Conservation (phyloP, 2,113 vertebrate species). For the Gopherus evgoodei region DNA sequence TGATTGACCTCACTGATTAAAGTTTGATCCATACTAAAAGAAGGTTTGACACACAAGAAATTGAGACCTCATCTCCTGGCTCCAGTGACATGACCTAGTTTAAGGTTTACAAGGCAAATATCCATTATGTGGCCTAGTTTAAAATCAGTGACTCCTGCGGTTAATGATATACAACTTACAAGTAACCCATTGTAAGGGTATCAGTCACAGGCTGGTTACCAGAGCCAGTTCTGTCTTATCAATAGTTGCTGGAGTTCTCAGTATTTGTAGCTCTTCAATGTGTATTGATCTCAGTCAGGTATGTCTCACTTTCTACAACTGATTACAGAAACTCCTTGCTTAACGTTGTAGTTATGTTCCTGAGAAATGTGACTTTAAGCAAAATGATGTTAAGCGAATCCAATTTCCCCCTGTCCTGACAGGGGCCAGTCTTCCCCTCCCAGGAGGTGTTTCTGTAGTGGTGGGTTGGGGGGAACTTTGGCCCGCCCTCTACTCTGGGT, state of each 20-base stretch:
- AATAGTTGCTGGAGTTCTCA: background rate
- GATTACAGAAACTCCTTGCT: background rate
- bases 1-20: background rate
- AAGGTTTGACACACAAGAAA: background rate
- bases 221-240: background rate
- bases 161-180: background rate
- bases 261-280: background rate
- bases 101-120: background rate
- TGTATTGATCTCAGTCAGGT: background rate
- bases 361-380: too few species aligned
- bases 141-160: background rate
- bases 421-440: too few species aligned
- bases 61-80: background rate
- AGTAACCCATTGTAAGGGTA: background rate
- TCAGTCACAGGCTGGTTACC: background rate
- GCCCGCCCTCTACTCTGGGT: too few species aligned
- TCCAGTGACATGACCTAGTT: background rate
- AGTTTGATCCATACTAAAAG: background rate
- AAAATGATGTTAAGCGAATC: too few species aligned
- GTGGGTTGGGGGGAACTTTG: too few species aligned
- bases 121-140: background rate
- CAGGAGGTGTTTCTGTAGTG: too few species aligned
- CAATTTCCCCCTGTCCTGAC: too few species aligned
- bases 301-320: accelerated
- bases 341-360: too few species aligned